Evolutionary conservation across 2,888 invertebrate genomes (phyloP), one percentile per base, ranked within the genome.

Genomic region (Phragmatobia fuliginosa): DNA sequence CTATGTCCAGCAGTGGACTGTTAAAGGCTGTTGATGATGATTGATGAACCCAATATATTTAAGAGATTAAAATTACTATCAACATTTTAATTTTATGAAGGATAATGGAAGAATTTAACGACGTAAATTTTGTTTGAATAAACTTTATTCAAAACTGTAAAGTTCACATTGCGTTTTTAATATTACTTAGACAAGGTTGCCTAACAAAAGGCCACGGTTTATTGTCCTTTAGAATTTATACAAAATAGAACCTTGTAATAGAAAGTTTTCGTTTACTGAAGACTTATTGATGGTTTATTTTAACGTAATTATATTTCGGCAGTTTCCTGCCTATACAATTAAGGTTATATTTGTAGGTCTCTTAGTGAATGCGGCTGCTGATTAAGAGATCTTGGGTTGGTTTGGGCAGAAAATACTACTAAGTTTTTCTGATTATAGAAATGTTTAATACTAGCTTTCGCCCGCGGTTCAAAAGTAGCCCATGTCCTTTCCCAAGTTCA

Each of bases 131-230:
- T 58, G 32, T 64, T 68, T 10, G 67, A 72, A 67, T 68, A 70
- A 75, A 78, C 75, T 80, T 71, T 70, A 76, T 79, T 77, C 66
- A 41, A 32, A 74, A 74, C 67, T 70, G 58, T 65, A 56, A 77
- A 77, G 68, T 74, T 72, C 32, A 65, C 60, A 62, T 36, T 62
- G 56, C 41, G 25, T 25, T 45, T 73, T 69, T 62, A 71, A 66
- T 79, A 73, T 76, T 74, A 45, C 21, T 45, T 52, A 68, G 62
- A 62, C 59, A 58, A 49, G 38, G 65, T 45, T 70, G 69, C 69
- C 32, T 38, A 38, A 77, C n/a, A 72, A 73, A 73, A 66, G 33
- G 18, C 28, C 14, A 14, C 31, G 41, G 14, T 62, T 67, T 11
- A 69, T 66, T 67, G n/a, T 66, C 25, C 63, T 64, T 36, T 4